phyloP scores from a whole-genome alignment of 2,888 invertebrate species.

The Congeria kusceri region DNA sequence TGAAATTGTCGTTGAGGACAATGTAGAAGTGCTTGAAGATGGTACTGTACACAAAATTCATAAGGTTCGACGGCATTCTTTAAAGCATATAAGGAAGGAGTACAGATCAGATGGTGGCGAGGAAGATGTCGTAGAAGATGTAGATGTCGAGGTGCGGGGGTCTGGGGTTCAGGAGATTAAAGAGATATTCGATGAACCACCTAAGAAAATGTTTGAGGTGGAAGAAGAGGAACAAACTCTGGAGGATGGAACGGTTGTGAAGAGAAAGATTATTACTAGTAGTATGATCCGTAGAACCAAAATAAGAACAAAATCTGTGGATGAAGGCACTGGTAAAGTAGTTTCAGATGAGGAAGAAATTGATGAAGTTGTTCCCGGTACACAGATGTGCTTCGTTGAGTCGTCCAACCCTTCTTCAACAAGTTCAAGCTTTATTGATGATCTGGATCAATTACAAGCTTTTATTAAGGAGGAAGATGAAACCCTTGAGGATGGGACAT shows the following conservation, averaged over 20 bases:
- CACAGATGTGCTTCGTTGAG: constrained; percentile 75
- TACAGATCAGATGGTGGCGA: constrained; percentile 70
- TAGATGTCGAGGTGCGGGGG: constrained; percentile 69
- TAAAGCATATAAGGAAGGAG: constrained; percentile 70
- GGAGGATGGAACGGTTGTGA: constrained; percentile 79
- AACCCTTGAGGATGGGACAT: constrained; percentile 68
- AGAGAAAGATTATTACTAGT: constrained; percentile 76
- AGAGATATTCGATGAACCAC: constrained; percentile 74
- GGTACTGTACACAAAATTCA: constrained; percentile 78
- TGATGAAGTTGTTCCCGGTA: constrained; percentile 79
- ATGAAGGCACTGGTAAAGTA: constrained; percentile 65
- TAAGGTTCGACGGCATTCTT: constrained; percentile 69
- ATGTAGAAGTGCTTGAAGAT: constrained; percentile 78
- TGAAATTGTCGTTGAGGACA: constrained; percentile 71
- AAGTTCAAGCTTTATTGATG: constrained; percentile 64
- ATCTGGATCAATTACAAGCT: constrained; percentile 63
- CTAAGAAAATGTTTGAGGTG: constrained; percentile 67
- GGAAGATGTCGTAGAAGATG: constrained; percentile 71
- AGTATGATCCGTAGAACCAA: constrained; percentile 79
- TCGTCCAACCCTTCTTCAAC: constrained; percentile 55
- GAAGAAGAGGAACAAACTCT: constrained; percentile 76
- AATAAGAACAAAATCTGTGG: constrained; percentile 75
- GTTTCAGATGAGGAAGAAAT: constrained; percentile 74
- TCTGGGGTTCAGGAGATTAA: constrained; percentile 47
- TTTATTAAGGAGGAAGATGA: constrained; percentile 67